Evolutionary conservation across 23 tunicate genomes (phyloP).

Genomic region (Corella eumyota): DNA sequence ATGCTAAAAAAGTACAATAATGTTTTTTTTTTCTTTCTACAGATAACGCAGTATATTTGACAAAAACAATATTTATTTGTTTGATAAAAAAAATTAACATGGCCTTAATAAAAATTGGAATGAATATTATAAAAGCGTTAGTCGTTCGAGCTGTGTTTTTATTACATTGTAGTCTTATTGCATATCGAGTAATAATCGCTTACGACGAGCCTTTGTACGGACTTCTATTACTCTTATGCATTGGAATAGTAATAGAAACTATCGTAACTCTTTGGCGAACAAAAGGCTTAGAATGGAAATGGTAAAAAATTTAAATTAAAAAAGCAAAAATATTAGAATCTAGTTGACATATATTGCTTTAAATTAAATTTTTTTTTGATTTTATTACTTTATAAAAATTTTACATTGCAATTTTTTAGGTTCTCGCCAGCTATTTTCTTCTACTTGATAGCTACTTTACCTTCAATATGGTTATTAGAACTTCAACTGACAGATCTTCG

Average conservation of each 20-base stretch:
- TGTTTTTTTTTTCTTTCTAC: too few relatives aligned
- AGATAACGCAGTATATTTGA: too few relatives aligned
- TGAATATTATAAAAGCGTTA: slow-evolving; percentile 21
- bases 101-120: too few relatives aligned
- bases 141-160: slow-evolving; percentile 38
- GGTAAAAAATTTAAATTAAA: slow-evolving; percentile 47
- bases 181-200: slow-evolving; percentile 54
- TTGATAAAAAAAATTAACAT: too few relatives aligned
- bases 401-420: slow-evolving; percentile 40
- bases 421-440: slow-evolving; percentile 83
- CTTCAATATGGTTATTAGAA: slow-evolving; percentile 68
- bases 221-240: slow-evolving; percentile 24
- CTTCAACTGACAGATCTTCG: slow-evolving; percentile 30
- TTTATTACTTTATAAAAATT: background rate
- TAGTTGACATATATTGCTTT: too few relatives aligned
- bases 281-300: slow-evolving; percentile 68
- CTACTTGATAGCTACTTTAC: slow-evolving; percentile 52
- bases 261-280: slow-evolving; percentile 27
- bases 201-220: slow-evolving; percentile 34
- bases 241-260: slow-evolving; percentile 51
- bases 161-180: slow-evolving; percentile 27
- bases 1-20: too few relatives aligned
- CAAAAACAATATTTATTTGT: too few relatives aligned
- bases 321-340: too few relatives aligned
- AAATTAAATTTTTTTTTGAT: background rate